A percentile compares a stretch with the other conserved stretches of the same genome.
These are phyloP conservation scores for Agonopterix heracliana DNA, from an alignment of 2,888 invertebrate genomes.

Conservation along the genomic window DNA sequence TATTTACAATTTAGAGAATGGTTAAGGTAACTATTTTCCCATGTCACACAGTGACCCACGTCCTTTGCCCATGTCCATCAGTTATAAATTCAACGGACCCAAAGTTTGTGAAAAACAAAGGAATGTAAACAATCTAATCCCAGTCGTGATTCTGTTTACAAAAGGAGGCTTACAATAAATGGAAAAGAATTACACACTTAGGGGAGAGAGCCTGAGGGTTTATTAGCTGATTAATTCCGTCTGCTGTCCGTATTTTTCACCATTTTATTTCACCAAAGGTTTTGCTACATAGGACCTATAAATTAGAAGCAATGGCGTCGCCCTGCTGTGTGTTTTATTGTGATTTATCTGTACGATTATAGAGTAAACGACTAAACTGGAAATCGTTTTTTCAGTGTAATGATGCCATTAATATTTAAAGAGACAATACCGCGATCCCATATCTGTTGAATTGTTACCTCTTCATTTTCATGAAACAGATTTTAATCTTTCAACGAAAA, in stretches of 20 bases:
- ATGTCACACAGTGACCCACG: neutral
- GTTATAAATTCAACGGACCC: neutral
- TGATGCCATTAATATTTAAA: conserved; percentile 49
- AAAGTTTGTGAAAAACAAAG: neutral
- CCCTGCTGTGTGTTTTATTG: conserved; percentile 54
- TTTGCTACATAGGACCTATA: conserved; percentile 26
- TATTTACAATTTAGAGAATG: too few species aligned
- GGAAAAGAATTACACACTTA: conserved; percentile 35
- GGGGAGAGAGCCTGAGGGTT: conserved; percentile 13
- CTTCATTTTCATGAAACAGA: conserved; percentile 13
- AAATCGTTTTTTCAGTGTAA: conserved; percentile 42
- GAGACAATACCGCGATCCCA: conserved; percentile 19
- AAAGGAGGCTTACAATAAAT: conserved; percentile 33
- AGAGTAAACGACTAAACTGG: conserved; percentile 50
- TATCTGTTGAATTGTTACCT: conserved; percentile 12
- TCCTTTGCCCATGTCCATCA: neutral
- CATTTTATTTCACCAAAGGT: conserved; percentile 2
- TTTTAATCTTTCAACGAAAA: conserved; percentile 5
- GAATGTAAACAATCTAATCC: neutral
- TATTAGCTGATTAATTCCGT: conserved; percentile 23
- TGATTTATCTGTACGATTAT: conserved; percentile 62
- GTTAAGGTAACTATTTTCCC: too few species aligned
- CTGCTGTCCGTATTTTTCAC: conserved; percentile 11
- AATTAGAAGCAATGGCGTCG: conserved; percentile 46
- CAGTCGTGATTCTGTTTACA: conserved; percentile 26